Conservation (phyloP, 2,797 vertebrate genomes). For the Squalus acanthias region DNA sequence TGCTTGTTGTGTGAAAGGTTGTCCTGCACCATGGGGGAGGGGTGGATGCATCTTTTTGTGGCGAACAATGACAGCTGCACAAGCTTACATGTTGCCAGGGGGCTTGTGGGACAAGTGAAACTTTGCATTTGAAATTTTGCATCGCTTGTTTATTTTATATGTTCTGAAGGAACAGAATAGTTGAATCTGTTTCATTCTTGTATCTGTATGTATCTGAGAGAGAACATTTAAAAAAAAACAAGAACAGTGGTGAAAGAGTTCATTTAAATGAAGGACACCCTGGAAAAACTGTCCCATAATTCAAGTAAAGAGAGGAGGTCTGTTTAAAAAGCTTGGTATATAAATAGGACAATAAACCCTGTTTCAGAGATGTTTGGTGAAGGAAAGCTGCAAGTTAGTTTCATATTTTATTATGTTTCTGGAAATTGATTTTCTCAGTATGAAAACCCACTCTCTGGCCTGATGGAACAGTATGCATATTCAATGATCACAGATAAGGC, state of each 20-base stretch:
- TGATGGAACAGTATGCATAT: too few relatives aligned
- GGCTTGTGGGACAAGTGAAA: neutral
- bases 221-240: neutral
- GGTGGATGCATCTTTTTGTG: conserved; percentile 18
- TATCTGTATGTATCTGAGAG: too few relatives aligned
- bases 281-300: neutral
- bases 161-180: neutral
- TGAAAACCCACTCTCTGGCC: neutral
- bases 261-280: neutral
- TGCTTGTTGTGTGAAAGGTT: conserved; percentile 29
- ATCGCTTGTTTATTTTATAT: neutral
- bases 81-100: neutral
- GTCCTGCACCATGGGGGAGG: neutral
- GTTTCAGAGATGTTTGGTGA: neutral
- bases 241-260: neutral
- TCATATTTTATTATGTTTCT: neutral
- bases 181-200: neutral
- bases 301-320: neutral
- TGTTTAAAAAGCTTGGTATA: neutral
- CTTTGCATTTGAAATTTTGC: conserved; percentile 26
- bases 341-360: neutral
- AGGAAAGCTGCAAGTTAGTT: neutral
- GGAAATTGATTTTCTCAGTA: neutral
- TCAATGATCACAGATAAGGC: neutral
- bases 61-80: neutral